A percentile compares a stretch with the other conserved stretches of the same genome.
Conservation (phyloP, 2,113 vertebrate genomes). For the Deroptyus accipitrinus region DNA sequence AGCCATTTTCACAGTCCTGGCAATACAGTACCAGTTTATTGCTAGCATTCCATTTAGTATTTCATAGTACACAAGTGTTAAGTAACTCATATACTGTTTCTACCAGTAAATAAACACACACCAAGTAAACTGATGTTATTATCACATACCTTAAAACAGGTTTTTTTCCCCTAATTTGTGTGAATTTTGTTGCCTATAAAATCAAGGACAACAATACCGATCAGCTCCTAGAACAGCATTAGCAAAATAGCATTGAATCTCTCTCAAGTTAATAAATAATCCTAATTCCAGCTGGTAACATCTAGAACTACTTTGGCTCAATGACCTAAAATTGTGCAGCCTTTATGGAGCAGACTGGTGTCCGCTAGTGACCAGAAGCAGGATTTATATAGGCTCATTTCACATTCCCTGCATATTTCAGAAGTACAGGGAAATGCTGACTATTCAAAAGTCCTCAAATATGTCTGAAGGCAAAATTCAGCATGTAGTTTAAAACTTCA, state of each 20-base stretch:
- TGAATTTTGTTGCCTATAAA: slow-evolving; percentile 35
- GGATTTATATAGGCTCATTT: neutral
- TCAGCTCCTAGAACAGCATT: neutral
- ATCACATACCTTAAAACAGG: slow-evolving; percentile 56
- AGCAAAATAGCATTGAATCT: neutral
- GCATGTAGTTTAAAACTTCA: neutral
- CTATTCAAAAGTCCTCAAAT: slow-evolving; percentile 3
- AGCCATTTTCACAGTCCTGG: slow-evolving; percentile 40
- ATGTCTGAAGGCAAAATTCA: neutral
- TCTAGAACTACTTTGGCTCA: neutral
- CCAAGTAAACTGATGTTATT: slow-evolving; percentile 53
- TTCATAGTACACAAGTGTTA: neutral
- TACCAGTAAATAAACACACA: slow-evolving; percentile 42
- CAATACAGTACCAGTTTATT: slow-evolving; percentile 23
- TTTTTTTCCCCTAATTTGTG: neutral
- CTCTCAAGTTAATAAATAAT: neutral
- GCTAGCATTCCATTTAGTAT: slow-evolving; percentile 19
- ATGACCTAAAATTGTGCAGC: neutral
- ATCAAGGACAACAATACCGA: slow-evolving; percentile 6
- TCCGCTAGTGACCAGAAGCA: neutral
- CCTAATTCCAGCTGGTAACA: neutral
- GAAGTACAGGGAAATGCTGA: neutral
- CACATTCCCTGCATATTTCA: neutral
- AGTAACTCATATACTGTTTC: neutral
- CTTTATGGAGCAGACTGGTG: neutral